A percentile compares a stretch with the other conserved stretches of the same genome.
Evolutionary conservation across 1,140 invertebrate genomes (phyloP).

Genomic region (Neodiprion virginianus): DNA sequence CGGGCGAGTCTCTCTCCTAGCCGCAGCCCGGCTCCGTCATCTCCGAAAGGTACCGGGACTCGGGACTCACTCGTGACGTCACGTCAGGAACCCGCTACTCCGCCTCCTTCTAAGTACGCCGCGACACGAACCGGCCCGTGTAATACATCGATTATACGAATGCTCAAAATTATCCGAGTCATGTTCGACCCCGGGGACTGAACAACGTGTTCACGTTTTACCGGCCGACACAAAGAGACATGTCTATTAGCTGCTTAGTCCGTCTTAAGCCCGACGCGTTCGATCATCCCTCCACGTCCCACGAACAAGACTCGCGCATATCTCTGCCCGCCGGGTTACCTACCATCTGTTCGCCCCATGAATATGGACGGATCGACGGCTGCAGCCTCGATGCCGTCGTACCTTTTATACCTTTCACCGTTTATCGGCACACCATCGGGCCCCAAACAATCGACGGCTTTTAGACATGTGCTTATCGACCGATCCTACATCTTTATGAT

Average conservation of each 20-base stretch:
- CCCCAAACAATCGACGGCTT: no score
- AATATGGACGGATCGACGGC: no score
- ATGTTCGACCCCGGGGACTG: background rate
- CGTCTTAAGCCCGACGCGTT: background rate
- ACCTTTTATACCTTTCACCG: background rate
- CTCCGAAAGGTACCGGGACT: background rate
- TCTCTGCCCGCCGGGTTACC: no score
- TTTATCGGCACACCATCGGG: background rate
- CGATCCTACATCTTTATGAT: no score
- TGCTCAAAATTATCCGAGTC: conserved; percentile 7
- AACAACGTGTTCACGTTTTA: background rate
- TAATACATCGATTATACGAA: conserved; percentile 4
- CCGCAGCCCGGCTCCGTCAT: conserved; percentile 10
- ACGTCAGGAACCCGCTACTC: no score
- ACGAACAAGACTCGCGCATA: background rate
- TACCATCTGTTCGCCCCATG: no score
- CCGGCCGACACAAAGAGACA: conserved; percentile 4
- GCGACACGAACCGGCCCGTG: background rate
- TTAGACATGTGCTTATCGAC: no score
- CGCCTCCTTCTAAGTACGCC: no score
- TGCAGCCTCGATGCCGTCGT: no score
- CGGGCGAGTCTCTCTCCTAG: conserved; percentile 18
- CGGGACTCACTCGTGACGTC: no score
- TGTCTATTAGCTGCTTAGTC: conserved; percentile 5
- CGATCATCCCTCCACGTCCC: background rate